Percentiles rank a stretch among this genome's conserved stretches.
Conservation (phyloP, 1,140 invertebrate species). For the Ips nitidus region DNA sequence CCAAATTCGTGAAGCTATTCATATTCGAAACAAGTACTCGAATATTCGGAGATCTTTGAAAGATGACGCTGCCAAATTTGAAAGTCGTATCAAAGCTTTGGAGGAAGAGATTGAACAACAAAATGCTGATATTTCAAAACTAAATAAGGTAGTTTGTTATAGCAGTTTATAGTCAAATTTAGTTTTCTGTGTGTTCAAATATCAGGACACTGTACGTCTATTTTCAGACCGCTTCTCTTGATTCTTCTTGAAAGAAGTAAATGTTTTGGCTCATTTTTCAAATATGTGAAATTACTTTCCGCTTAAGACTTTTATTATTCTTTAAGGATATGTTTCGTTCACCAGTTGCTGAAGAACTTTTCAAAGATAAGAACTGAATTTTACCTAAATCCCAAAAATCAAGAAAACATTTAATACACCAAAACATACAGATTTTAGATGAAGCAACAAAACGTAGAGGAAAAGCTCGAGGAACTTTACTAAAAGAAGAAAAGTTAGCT, state of each 20-base stretch:
- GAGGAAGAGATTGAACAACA: conserved; percentile 68
- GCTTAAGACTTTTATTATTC: too few relatives aligned
- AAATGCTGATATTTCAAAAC: conserved; percentile 67
- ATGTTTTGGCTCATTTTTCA: too few relatives aligned
- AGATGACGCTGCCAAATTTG: conserved; percentile 70
- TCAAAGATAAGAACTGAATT: too few relatives aligned
- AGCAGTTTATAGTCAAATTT: not conserved
- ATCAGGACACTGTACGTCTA: too few relatives aligned
- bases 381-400: too few relatives aligned
- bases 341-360: too few relatives aligned
- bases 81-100: conserved; percentile 67
- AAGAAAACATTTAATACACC: too few relatives aligned
- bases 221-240: too few relatives aligned
- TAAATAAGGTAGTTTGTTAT: conserved; percentile 54
- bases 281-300: too few relatives aligned
- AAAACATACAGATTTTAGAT: conserved; percentile 34
- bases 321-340: too few relatives aligned
- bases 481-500: conserved; percentile 66
- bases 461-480: conserved; percentile 63
- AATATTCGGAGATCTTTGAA: conserved; percentile 70
- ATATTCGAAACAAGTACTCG: conserved; percentile 73
- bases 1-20: conserved; percentile 77
- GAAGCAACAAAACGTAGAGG: conserved; percentile 71
- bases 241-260: too few relatives aligned
- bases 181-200: too few relatives aligned